phyloP scores from a whole-genome alignment of 2,113 vertebrate species.

The Ictalurus furcatus region DNA sequence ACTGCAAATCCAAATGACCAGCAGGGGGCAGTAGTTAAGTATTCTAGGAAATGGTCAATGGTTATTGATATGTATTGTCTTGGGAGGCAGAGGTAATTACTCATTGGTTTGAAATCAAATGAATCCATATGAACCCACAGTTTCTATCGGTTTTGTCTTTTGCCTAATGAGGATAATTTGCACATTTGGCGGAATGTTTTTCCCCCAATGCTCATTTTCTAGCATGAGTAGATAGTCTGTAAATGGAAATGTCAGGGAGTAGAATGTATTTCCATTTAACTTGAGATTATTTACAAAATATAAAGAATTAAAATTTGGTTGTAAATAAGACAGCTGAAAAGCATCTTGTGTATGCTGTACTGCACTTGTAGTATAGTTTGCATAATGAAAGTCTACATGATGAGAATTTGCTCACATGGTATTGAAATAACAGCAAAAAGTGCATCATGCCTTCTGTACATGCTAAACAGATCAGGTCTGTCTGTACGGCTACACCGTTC shows the following conservation, averaged over 20 bases:
- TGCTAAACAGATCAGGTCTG: background rate
- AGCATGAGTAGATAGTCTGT: background rate
- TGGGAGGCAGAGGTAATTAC: background rate
- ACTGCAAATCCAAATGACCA: conserved; percentile 18
- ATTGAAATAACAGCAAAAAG: background rate
- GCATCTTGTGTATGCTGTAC: background rate
- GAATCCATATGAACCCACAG: background rate
- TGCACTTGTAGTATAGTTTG: background rate
- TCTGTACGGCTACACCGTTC: background rate
- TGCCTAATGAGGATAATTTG: conserved; percentile 19
- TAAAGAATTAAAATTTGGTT: background rate
- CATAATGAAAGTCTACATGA: background rate
- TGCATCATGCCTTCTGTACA: background rate
- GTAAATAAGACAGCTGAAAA: background rate
- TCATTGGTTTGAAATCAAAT: background rate
- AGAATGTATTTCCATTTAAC: background rate
- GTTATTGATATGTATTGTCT: background rate
- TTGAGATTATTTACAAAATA: background rate
- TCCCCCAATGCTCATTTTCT: background rate
- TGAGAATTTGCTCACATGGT: background rate
- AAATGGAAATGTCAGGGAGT: background rate
- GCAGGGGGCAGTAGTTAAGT: conserved; percentile 47
- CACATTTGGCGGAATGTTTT: background rate
- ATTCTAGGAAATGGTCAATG: background rate
- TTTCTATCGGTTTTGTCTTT: background rate